Evolutionary conservation across 2,113 vertebrate genomes (phyloP), one percentile per base, ranked within the genome.

Genomic region (Pavo muticus): DNA sequence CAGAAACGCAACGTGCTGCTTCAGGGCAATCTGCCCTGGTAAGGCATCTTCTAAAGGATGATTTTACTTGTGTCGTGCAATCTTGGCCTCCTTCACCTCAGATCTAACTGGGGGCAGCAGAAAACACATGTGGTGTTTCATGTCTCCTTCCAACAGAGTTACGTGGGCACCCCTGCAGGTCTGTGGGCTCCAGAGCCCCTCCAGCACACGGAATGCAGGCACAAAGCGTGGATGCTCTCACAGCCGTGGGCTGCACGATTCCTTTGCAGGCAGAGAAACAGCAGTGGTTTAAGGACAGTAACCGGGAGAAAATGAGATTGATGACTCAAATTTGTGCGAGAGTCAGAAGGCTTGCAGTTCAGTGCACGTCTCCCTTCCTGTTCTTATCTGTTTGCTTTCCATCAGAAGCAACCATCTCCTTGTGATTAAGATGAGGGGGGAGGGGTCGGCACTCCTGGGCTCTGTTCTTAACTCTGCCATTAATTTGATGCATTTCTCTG

Each of bases 121-220:
- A 68, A 73, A 63, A 88, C 84, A 35, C 0, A 0, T n/a, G 79
- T 37, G 27, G 0, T 1, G 9, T 17, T 67, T 12, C 11, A 1
- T 30, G 45, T 80, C 93, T 74, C n/a, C 29, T 20, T 18, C 1
- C 68, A 60, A 8, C 70, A 79, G 63, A 45, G 7, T 24, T 4
- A 17, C 0, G 1, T 32, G 32, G 9, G 1, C 0, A 0, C 12
- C 61, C 74, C 23, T 14, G 3, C n/a, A 54, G 72, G 8, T 29
- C 37, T 30, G 52, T 30, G 44, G 32, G 42, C n/a, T 11, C 77
- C 60, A 40, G 72, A 16, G 8, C 6, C n/a, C 8, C 24, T 68
- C 14, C 12, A 2, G 35, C 6, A 8, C 15, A 9, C 19, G 5
- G 32, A 1, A 8, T 52, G 45, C 2, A 0, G 73, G n/a, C 2